phyloP scores from a whole-genome alignment of 1,140 invertebrate genomes.

The Bombus haemorrhoidalis region DNA sequence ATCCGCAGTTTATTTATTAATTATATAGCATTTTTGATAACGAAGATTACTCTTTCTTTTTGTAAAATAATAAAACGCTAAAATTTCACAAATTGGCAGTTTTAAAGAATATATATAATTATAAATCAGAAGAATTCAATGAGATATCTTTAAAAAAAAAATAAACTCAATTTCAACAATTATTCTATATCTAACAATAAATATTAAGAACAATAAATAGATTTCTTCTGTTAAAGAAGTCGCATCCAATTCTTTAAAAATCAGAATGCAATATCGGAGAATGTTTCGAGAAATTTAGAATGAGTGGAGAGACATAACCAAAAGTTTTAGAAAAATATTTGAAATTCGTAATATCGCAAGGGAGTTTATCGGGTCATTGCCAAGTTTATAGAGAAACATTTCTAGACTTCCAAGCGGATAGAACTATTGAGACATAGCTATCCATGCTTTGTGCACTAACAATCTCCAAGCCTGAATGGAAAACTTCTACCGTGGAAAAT shows the following conservation, averaged over 20 bases:
- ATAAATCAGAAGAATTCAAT: too few relatives aligned
- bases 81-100: too few relatives aligned
- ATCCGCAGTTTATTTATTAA: neutral
- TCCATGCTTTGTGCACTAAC: constrained; percentile 49
- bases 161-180: too few relatives aligned
- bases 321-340: constrained; percentile 38
- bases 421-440: constrained; percentile 34
- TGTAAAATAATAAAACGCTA: too few relatives aligned
- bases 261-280: neutral
- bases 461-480: constrained; percentile 52
- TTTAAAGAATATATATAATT: too few relatives aligned
- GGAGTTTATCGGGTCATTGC: constrained; percentile 67
- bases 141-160: too few relatives aligned
- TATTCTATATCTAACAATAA: too few relatives aligned
- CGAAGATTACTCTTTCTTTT: too few relatives aligned
- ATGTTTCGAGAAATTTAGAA: neutral
- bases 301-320: constrained; percentile 21
- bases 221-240: neutral
- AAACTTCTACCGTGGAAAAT: constrained; percentile 65
- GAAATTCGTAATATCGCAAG: constrained; percentile 42
- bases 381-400: constrained; percentile 65
- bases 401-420: constrained; percentile 57
- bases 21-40: neutral
- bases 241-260: neutral
- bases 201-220: too few relatives aligned